A percentile compares a stretch with the other conserved stretches of the same genome.
phyloP scores from a whole-genome alignment of 2,888 invertebrate species.

The Automeris io region DNA sequence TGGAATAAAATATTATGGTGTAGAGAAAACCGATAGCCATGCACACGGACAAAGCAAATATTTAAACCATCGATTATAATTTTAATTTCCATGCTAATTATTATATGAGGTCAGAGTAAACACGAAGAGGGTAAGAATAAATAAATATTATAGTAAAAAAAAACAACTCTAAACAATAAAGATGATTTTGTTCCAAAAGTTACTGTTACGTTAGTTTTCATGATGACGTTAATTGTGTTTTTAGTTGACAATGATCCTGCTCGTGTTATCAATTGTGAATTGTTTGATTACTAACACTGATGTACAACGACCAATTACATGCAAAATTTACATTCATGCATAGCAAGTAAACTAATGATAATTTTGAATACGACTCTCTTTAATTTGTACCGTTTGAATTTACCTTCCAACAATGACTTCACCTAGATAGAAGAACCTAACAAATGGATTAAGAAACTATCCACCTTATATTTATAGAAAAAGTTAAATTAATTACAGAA shows the following conservation, averaged over 20 bases:
- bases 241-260: conserved; percentile 27
- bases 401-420: conserved; percentile 43
- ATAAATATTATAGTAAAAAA: conserved; percentile 39
- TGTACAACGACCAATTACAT: conserved; percentile 37
- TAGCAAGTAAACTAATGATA: conserved; percentile 30
- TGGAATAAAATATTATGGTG: conserved; percentile 42
- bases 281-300: conserved; percentile 26
- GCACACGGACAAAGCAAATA: conserved; percentile 61
- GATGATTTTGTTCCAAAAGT: conserved; percentile 25
- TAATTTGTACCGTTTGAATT: conserved; percentile 24
- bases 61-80: conserved; percentile 33
- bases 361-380: conserved; percentile 34
- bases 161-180: conserved; percentile 34
- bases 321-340: conserved; percentile 50
- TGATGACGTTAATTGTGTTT: conserved; percentile 32
- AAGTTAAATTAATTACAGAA: too few species aligned
- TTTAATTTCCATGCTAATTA: conserved; percentile 53
- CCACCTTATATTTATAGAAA: conserved; percentile 12
- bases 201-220: conserved; percentile 27
- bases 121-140: conserved; percentile 39
- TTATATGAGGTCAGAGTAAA: conserved; percentile 64
- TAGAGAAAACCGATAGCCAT: conserved; percentile 58
- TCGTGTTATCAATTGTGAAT: conserved; percentile 29
- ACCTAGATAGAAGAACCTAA: conserved; percentile 40
- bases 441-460: conserved; percentile 27